Base-by-base conservation (phyloP, 2,888 invertebrate species). In the Dugesia japonica region DNA sequence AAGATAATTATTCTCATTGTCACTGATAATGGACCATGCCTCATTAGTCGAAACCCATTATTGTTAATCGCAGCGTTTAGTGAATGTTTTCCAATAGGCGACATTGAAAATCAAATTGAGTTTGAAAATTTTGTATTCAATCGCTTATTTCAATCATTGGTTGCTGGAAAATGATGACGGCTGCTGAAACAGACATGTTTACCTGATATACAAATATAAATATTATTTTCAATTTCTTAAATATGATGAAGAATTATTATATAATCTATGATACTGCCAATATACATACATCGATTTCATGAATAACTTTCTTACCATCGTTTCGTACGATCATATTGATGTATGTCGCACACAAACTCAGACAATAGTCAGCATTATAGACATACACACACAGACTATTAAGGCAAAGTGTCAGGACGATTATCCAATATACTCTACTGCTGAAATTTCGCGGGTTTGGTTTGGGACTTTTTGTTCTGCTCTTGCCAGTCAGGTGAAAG, bases 31-130 rank as follows among this genome's bases (percentile, higher is more conserved):
- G 56, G 56, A 23, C n/a, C 56, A n/a, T 56, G 56, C 56, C 56
- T 56, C 56, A 56, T 56, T 56, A 56, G 56, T 56, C 56, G 56
- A 56, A 56, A 56, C 56, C 56, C 56, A 56, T 56, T 56, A 56
- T 56, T 56, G 56, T 9, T n/a, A 56, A 56, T 56, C 56, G 56
- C 56, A 56, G 56, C 56, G 56, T n/a, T 56, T 56, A 56, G 23
- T 4, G 4, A 56, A n/a, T 23, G 56, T 4, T 56, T 56, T 56
- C 56, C 56, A 20, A 56, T 56, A 56, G 56, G 56, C 56, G 56
- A 20, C 56, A 20, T n/a, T n/a, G 23, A n/a, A 56, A 56, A 56
- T 13, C 4, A n/a, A 56, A 56, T 56, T 20, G 4, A n/a, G 56
- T 13, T 7, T 56, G 56, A 20, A 56, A 20, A 56, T 13, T 20